phyloP scores from a whole-genome alignment of 2,888 invertebrate species.

The Halictus ligatus region DNA sequence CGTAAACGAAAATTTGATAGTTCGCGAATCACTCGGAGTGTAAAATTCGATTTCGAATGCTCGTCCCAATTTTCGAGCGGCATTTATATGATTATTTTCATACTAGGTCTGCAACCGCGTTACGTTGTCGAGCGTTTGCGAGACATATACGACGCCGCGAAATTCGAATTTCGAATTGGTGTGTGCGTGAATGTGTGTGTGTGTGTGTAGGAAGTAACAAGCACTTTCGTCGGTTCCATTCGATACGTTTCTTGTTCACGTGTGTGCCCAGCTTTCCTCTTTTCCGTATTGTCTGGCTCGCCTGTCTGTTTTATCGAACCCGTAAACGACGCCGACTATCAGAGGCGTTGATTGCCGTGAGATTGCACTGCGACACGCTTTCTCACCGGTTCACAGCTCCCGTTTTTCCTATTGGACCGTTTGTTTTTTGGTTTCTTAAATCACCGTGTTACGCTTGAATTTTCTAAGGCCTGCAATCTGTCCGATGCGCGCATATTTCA shows the following conservation, averaged over 20 bases:
- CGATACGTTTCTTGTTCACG: constrained; percentile 24
- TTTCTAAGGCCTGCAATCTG: neutral
- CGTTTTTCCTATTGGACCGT: neutral
- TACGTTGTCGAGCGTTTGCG: neutral
- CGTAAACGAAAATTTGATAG: neutral
- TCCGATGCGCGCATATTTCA: neutral
- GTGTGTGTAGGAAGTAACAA: neutral
- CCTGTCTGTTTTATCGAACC: constrained; percentile 11
- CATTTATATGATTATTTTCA: neutral
- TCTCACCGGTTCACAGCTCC: constrained; percentile 1
- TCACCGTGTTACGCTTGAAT: neutral
- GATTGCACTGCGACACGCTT: constrained; percentile 14
- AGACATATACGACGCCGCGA: neutral
- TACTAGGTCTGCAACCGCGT: neutral
- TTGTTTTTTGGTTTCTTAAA: neutral
- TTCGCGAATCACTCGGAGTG: neutral
- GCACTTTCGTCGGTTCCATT: constrained; percentile 62
- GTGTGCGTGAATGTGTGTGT: no score
- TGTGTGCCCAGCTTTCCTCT: constrained; percentile 7
- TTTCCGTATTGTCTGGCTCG: neutral
- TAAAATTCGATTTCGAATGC: neutral
- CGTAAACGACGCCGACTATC: constrained; percentile 45
- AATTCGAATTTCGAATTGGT: neutral
- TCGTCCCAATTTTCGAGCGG: neutral
- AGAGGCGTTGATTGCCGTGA: constrained; percentile 30